Conservation (phyloP, 2,888 invertebrate species). For the Polyommatus icarus region DNA sequence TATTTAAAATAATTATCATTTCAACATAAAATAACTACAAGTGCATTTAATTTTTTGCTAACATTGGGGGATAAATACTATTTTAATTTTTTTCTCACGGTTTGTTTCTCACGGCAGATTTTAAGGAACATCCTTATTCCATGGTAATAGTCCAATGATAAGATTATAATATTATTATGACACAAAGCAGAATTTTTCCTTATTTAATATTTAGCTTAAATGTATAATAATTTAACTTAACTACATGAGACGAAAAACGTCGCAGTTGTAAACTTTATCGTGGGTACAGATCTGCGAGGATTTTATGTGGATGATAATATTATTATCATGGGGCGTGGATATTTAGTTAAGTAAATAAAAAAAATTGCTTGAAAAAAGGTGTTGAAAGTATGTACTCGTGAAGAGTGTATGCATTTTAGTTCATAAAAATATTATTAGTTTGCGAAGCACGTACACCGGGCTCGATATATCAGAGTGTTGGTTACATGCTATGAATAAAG, state of each 20-base stretch:
- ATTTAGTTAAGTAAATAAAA: too few species aligned
- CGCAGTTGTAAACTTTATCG: too few species aligned
- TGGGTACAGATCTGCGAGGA: too few species aligned
- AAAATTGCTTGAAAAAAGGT: not conserved
- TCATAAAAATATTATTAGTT: slow-evolving; percentile 52
- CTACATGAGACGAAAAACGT: not conserved
- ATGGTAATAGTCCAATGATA: not conserved
- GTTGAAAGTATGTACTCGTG: not conserved
- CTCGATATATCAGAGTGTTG: slow-evolving; percentile 55
- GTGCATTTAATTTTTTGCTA: not conserved
- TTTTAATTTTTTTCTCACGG: not conserved
- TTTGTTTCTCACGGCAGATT: not conserved
- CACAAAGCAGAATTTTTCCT: too few species aligned
- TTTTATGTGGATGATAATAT: too few species aligned
- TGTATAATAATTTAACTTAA: not conserved
- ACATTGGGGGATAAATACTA: not conserved
- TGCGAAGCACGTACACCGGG: slow-evolving; percentile 58
- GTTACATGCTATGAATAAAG: slow-evolving; percentile 61
- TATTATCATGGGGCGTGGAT: too few species aligned
- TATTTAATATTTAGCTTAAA: not conserved
- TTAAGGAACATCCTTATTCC: not conserved
- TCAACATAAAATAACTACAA: not conserved
- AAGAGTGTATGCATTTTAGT: slow-evolving; percentile 19
- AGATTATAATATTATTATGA: too few species aligned
- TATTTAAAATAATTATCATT: not conserved